Base-by-base conservation (phyloP, 2,797 vertebrate species). In the Rhinatrema bivittatum region DNA sequence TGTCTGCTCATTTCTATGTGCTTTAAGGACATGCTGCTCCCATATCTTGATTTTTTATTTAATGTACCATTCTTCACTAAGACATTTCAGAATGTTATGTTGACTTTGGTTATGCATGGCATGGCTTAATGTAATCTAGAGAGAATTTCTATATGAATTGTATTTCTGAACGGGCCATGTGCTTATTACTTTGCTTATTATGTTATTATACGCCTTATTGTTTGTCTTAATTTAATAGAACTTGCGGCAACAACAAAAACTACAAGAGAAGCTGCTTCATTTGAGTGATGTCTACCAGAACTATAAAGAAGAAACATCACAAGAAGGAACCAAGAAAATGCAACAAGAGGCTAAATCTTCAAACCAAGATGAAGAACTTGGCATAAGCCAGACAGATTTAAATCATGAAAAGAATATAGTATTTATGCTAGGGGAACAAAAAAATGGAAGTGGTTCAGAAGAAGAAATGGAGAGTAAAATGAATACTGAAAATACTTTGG, bases 241-340 rank as follows among this genome's bases (percentile, higher is more conserved):
- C 50, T 90, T 94, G 51, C 88, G 86, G 49, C 80, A 76, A 19
- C 93, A 93, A 60, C 89, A 94, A 43, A 98, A 92, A 53, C 22
- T 84, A 37, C 87, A 87, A 16, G 68, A 65, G 32, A 91, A 84
- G 64, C 23, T 75, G 7, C 63, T 83, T 46, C 67, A 74, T 9
- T 57, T 85, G 38, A 56, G 52, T 46, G 54, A 59, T 48, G 64
- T 78, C 16, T 66, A 22, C 15, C 45, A 18, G 0, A 15, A 37
- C 2, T 50, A 39, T 33, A 51, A 34, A 1, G 55, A 61, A 20
- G 50, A 71, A 39, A 32, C 22, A 10, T 35, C 39, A 41, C 47
- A 53, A 7, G 57, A 24, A 42, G 64, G 68, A 55, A 25, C 31
- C 9, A 38, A 22, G n/a, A 58, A 31, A 12, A 23, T 28, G 28